Percentiles rank a stretch among this genome's conserved stretches.
phyloP scores from a whole-genome alignment of 2,113 vertebrate genomes.

The Capreolus pygargus region DNA sequence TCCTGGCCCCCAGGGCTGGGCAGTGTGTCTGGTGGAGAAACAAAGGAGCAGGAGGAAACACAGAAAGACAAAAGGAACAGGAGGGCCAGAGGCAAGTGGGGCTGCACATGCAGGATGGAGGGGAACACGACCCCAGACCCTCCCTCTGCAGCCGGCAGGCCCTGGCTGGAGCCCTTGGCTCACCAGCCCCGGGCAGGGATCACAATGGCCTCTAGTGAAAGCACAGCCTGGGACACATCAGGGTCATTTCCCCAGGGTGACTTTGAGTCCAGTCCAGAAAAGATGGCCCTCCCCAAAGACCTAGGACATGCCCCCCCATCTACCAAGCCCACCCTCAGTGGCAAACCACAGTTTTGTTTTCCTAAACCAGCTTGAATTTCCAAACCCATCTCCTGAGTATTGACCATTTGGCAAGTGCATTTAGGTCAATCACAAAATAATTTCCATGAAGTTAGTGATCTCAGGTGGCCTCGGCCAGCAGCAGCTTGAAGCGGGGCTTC shows the following conservation, averaged over 20 bases:
- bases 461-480: neutral
- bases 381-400: neutral
- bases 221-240: neutral
- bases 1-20: neutral
- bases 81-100: no score
- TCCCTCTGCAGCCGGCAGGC: neutral
- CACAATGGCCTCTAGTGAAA: neutral
- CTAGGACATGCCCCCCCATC: accelerated
- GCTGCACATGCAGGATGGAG: neutral
- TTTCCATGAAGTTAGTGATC: neutral
- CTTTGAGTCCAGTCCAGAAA: neutral
- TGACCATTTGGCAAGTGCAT: neutral
- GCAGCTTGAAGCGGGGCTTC: neutral
- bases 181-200: accelerated
- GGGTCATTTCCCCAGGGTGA: neutral
- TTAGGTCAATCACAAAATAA: neutral
- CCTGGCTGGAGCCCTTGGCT: no score
- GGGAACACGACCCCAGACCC: accelerated
- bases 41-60: neutral
- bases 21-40: neutral
- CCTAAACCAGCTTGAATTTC: neutral
- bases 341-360: neutral
- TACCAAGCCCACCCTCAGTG: neutral
- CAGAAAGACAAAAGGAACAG: neutral
- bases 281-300: neutral